Percentiles rank a stretch among this genome's conserved stretches.
Evolutionary conservation across 2,113 vertebrate genomes (phyloP).

Genomic region (Phylloscopus trochilus): DNA sequence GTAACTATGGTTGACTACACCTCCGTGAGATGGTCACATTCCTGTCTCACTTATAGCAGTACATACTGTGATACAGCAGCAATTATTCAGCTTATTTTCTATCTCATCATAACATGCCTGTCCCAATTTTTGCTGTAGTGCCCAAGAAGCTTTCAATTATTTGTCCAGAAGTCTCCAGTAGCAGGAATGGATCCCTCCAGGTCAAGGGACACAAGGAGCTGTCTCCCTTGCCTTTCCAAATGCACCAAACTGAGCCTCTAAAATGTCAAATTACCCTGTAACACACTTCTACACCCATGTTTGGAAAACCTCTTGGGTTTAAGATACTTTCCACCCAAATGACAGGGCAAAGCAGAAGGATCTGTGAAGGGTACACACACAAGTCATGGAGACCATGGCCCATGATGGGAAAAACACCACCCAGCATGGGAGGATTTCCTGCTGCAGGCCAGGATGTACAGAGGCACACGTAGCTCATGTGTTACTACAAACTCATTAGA

Average conservation of each 20-base stretch:
- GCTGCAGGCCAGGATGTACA: not conserved
- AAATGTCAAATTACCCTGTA: not conserved
- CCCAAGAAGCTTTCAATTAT: not conserved
- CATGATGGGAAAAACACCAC: not conserved
- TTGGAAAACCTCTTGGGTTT: not conserved
- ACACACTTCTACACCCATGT: fast-evolving
- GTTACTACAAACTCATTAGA: not conserved
- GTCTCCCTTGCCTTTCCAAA: not conserved
- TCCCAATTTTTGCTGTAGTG: not conserved
- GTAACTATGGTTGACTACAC: not conserved
- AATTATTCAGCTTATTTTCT: not conserved
- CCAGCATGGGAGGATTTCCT: not conserved
- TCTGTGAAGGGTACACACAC: not conserved
- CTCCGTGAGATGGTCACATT: not conserved
- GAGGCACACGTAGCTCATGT: fast-evolving
- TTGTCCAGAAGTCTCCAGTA: not conserved
- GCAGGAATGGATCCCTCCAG: not conserved
- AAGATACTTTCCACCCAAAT: not conserved
- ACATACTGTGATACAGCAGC: not conserved
- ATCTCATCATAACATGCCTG: not conserved
- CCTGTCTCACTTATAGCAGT: not conserved
- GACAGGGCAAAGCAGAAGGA: not conserved
- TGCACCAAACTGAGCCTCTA: not conserved
- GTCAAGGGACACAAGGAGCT: not conserved
- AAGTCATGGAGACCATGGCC: not conserved